phyloP scores from a whole-genome alignment of 1,140 invertebrate species.

The Battus philenor region DNA sequence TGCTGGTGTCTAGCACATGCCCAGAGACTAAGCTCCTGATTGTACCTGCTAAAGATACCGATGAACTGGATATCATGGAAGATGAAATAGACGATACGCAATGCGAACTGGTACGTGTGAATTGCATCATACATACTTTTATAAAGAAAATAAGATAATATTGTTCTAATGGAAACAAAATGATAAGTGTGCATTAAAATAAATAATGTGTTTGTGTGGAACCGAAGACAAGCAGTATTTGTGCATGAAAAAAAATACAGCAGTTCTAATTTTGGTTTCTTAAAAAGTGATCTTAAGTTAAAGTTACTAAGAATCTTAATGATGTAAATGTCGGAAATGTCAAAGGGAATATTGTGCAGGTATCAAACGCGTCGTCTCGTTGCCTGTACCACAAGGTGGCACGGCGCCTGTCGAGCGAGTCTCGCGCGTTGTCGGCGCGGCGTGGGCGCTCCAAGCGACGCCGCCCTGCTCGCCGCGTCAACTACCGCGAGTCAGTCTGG shows the following conservation, averaged over 20 bases:
- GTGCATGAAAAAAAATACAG: too few species aligned
- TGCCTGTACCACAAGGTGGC: slow-evolving; percentile 55
- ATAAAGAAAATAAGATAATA: too few species aligned
- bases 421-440: slow-evolving; percentile 27
- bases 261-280: too few species aligned
- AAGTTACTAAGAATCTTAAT: too few species aligned
- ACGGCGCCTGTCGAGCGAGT: slow-evolving; percentile 43
- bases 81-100: slow-evolving; percentile 61
- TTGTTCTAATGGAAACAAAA: too few species aligned
- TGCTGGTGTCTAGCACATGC: slow-evolving; percentile 37
- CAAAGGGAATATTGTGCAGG: slow-evolving; percentile 27
- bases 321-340: too few species aligned
- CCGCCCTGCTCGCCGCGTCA: slow-evolving; percentile 37
- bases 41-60: slow-evolving; percentile 52
- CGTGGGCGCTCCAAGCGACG: slow-evolving; percentile 39
- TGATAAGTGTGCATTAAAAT: too few species aligned
- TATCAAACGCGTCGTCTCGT: slow-evolving; percentile 54
- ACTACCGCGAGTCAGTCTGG: slow-evolving; percentile 59
- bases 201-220: too few species aligned
- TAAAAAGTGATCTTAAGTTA: too few species aligned
- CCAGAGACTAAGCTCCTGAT: slow-evolving; percentile 61
- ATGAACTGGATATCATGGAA: slow-evolving; percentile 63
- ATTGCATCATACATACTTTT: background rate
- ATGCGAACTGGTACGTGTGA: slow-evolving; percentile 51
- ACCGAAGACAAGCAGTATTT: too few species aligned